Evolutionary conservation across 2,797 vertebrate genomes (phyloP).

Genomic region (Gobio occitaniae): DNA sequence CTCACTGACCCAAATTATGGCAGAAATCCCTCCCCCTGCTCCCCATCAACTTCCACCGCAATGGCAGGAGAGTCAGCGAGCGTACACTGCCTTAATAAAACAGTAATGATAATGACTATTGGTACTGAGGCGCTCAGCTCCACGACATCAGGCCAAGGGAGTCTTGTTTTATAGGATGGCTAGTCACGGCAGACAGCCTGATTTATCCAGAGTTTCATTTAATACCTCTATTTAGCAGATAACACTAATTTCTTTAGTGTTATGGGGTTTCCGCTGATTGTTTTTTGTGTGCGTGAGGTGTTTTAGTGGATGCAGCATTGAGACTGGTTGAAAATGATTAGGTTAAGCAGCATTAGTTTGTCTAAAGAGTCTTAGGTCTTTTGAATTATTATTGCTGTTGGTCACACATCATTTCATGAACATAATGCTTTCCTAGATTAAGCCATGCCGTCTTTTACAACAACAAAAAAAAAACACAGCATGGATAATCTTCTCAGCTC

Average conservation of each 20-base stretch:
- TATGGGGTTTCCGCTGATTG: constrained; percentile 34
- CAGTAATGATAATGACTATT: constrained; percentile 78
- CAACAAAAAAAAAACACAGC: background rate
- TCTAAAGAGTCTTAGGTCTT: constrained; percentile 45
- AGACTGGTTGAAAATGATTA: constrained; percentile 42
- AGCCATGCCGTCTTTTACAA: constrained; percentile 23
- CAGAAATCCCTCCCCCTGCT: constrained; percentile 66
- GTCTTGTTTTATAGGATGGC: constrained; percentile 8
- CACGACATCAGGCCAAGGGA: constrained; percentile 33
- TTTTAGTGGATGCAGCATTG: background rate
- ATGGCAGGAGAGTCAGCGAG: constrained; percentile 71
- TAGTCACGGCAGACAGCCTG: constrained; percentile 36
- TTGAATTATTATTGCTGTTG: constrained; percentile 48
- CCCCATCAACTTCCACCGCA: constrained; percentile 66
- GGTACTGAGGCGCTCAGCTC: constrained; percentile 70
- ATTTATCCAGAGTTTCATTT: constrained; percentile 57
- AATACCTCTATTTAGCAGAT: constrained; percentile 60
- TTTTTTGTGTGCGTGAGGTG: constrained; percentile 29
- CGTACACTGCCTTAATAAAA: constrained; percentile 77
- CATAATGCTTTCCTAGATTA: constrained; percentile 47
- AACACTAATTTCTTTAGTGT: constrained; percentile 45
- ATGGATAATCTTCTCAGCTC: constrained; percentile 45
- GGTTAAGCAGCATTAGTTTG: constrained; percentile 47
- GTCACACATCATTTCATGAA: constrained; percentile 43
- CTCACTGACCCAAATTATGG: constrained; percentile 81